Evolutionary conservation across 1,140 invertebrate species (phyloP).

Genomic region (Radopholus similis): DNA sequence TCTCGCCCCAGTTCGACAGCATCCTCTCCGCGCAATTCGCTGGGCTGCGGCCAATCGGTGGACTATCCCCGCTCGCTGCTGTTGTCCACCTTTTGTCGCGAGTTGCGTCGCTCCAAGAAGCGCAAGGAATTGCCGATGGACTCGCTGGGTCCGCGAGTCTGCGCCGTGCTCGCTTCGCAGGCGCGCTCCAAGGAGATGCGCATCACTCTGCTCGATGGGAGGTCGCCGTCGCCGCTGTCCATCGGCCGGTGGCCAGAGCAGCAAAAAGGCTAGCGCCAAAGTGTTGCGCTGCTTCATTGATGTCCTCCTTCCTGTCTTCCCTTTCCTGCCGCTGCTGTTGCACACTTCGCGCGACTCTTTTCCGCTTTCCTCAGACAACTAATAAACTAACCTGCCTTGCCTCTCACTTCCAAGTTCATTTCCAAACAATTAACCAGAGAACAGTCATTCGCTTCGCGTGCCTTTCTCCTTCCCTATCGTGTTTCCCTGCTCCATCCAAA

Average conservation of each 20-base stretch:
- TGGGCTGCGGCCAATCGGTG: background rate
- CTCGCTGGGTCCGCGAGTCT: background rate
- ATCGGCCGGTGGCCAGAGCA: background rate
- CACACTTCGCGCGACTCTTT: background rate
- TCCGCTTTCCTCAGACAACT: background rate
- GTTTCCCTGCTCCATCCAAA: background rate
- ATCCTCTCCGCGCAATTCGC: background rate
- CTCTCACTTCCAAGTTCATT: no score
- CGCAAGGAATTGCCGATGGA: background rate
- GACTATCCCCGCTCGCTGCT: background rate
- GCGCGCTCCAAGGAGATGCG: background rate
- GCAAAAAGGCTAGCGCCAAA: background rate
- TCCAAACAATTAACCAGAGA: no score
- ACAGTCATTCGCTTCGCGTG: no score
- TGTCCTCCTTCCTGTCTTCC: background rate
- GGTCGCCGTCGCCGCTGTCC: background rate
- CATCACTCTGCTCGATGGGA: background rate
- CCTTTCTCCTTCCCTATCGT: background rate
- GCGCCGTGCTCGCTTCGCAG: no score
- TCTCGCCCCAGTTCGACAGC: no score
- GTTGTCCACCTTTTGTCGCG: background rate
- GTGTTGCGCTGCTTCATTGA: background rate
- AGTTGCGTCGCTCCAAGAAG: background rate
- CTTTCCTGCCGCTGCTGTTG: background rate
- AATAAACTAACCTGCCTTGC: no score